Evolutionary conservation across 1,140 invertebrate species (phyloP), one percentile per base, ranked within the genome.

Genomic region (Plutomurus gul): DNA sequence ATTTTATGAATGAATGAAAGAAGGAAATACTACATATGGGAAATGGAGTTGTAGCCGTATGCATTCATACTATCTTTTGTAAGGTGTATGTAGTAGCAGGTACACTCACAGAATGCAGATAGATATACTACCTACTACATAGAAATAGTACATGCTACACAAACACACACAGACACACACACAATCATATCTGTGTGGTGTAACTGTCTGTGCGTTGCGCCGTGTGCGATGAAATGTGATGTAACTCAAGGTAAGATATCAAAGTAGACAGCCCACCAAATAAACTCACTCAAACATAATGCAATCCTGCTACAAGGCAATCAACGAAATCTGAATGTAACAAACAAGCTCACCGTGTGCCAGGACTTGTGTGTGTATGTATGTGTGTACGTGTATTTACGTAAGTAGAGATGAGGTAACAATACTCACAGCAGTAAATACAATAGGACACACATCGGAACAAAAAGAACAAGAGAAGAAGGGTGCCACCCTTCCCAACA

Each of bases 1-100:
- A 65, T 65, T 65, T 65, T 65, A 65, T 65, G 56, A 65, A 65
- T 65, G 56, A 65, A 65, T 65, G 56, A 65, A 30, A 33, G 56
- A 65, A 65, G 30, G 56, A 65, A 65, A 65, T 65, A 65, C 56
- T 65, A 65, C 56, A 30, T 65, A 65, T 65, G 56, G 56, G 56
- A 65, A 65, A 65, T 65, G 30, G 10, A 27, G 22, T 22, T 56
- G 27, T 16, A 65, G n/a, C n/a, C n/a, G n/a, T n/a, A n/a, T n/a
- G n/a, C n/a, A n/a, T n/a, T n/a, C n/a, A n/a, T n/a, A n/a, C n/a
- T n/a, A n/a, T n/a, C n/a, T n/a, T n/a, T n/a, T n/a, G n/a, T n/a
- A n/a, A n/a, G 37, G 6, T 39, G 13, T n/a, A 43, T 43, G 39
- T 43, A 43, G 39, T 43, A 43, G 10, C 39, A 43, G 11, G 39